Base-by-base conservation (phyloP, 2,888 invertebrate species). In the Drosophila buzzatii region DNA sequence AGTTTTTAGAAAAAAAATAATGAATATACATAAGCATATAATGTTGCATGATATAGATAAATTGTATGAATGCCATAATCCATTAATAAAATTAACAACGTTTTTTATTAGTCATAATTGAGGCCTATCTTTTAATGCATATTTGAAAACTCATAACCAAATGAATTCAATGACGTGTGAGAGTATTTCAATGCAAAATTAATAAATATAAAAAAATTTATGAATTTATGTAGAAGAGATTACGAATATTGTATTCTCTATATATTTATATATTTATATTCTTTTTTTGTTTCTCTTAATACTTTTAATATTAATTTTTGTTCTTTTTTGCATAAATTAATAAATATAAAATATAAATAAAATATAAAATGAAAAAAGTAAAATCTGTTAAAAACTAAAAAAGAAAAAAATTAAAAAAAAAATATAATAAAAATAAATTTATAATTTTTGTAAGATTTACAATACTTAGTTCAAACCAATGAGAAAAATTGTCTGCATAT, bases 1-100 rank as follows among this genome's bases (percentile, higher is more conserved):
- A 77, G 49, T 66, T 67, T 58, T 65, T 59, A 70, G 56, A 49
- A 69, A 62, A 12, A 12, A 49, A 23, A 31, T 59, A 42, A 44
- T 27, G 6, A 6, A 56, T 35, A 44, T 27, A 20, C 16, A 27
- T 37, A 55, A 39, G 23, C 35, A 55, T 37, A 27, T 35, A 49
- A 7, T 49, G 27, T 62, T 12, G 55, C 7, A 60, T 61, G 64
- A 60, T 69, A 63, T 59, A 83, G 72, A 76, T 74, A 61, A 77
- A 74, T 83, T 68, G 69, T 71, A 61, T 61, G 77, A 62, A 63
- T 42, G 55, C 37, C 71, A 82, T 86, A 90, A 86, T 90, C 82
- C 90, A 89, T 90, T 86, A 90, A 86, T 86, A 86, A 81, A 90
- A 86, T 86, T 80, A 84, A 69, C 20, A 65, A 68, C 74, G 56